Conservation (phyloP, 2,113 vertebrate genomes). For the Cebus imitator region DNA sequence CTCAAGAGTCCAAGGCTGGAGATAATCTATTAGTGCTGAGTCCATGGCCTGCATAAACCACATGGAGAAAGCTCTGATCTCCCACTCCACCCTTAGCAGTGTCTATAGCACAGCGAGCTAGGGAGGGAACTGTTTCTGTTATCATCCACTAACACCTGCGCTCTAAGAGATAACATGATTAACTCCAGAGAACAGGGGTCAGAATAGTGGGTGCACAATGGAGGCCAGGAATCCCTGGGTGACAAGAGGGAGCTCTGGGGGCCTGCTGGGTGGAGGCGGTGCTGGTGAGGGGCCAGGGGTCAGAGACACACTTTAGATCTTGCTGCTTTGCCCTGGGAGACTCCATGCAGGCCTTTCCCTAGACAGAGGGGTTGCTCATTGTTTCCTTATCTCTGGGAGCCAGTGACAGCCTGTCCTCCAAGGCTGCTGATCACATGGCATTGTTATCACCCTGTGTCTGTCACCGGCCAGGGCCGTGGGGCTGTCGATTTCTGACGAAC, state of each 20-base stretch:
- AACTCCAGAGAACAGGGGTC: neutral
- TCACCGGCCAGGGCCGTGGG: slow-evolving; percentile 64
- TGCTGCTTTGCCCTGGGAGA: neutral
- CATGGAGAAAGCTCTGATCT: neutral
- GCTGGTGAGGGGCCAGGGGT: neutral
- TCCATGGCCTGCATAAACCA: neutral
- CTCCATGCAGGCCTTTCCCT: neutral
- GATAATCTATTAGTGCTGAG: neutral
- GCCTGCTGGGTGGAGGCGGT: neutral
- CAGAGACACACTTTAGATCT: neutral
- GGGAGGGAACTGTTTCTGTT: slow-evolving; percentile 28
- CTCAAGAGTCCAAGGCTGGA: neutral
- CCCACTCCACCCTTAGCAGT: neutral
- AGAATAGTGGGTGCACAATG: neutral
- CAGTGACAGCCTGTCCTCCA: neutral
- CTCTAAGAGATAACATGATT: slow-evolving; percentile 25
- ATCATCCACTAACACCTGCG: slow-evolving; percentile 1
- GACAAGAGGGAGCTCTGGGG: neutral
- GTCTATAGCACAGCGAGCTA: neutral
- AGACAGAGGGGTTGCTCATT: slow-evolving; percentile 25
- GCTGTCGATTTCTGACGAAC: slow-evolving; percentile 77
- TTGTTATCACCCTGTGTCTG: slow-evolving; percentile 63
- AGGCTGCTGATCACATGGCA: neutral
- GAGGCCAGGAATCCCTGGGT: neutral
- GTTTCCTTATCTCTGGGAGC: slow-evolving; percentile 73